Evolutionary conservation across 2,888 invertebrate species (phyloP).

Genomic region (Bellardia bayeri): DNA sequence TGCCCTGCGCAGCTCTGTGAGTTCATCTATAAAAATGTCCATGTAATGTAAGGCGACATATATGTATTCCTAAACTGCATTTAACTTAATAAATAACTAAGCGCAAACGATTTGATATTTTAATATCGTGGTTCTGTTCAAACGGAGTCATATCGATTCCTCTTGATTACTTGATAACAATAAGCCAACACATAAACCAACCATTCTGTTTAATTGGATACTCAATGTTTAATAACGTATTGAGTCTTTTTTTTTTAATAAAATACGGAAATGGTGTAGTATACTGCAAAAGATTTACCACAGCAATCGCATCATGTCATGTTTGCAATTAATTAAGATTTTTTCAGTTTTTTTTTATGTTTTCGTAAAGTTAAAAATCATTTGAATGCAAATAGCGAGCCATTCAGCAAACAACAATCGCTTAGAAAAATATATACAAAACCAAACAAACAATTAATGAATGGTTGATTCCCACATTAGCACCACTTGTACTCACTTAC

Average conservation of each 20-base stretch:
- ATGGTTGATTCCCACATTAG: slow-evolving; percentile 61
- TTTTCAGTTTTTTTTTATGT: slow-evolving; percentile 29
- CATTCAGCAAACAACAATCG: slow-evolving; percentile 49
- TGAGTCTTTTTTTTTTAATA: background rate
- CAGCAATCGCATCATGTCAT: slow-evolving; percentile 61
- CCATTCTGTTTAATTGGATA: too few relatives aligned
- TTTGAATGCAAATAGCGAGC: slow-evolving; percentile 66
- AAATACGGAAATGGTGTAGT: slow-evolving; percentile 39
- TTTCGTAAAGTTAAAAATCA: slow-evolving; percentile 56
- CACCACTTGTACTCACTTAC: slow-evolving; percentile 36
- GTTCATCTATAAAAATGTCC: too few relatives aligned
- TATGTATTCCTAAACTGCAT: too few relatives aligned
- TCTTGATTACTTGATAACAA: too few relatives aligned
- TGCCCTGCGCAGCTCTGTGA: too few relatives aligned
- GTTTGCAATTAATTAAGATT: slow-evolving; percentile 72
- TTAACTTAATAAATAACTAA: too few relatives aligned
- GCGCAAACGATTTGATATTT: too few relatives aligned
- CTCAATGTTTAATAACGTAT: too few relatives aligned
- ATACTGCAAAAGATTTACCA: slow-evolving; percentile 57
- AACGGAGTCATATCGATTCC: too few relatives aligned
- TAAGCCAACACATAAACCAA: too few relatives aligned
- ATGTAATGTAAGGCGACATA: too few relatives aligned
- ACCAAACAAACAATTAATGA: slow-evolving; percentile 37
- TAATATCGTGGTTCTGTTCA: too few relatives aligned
- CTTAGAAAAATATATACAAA: slow-evolving; percentile 30